A percentile compares a stretch with the other conserved stretches of the same genome.
Conservation (phyloP, 1,140 invertebrate genomes). For the Frieseomelitta varia region DNA sequence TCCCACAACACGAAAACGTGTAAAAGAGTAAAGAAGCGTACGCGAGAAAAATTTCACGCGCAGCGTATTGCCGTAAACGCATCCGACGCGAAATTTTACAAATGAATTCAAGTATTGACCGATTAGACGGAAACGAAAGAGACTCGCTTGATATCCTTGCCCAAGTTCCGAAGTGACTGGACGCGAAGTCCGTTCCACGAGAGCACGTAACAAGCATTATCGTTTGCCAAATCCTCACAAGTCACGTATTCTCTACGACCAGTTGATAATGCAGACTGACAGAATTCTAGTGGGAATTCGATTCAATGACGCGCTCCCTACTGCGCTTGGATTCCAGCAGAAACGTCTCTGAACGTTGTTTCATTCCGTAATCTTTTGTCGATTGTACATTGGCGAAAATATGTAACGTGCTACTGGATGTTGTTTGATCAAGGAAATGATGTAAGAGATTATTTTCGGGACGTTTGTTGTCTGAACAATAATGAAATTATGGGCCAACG, state of each 20-base stretch:
- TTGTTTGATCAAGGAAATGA: background rate
- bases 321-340: background rate
- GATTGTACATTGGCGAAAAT: background rate
- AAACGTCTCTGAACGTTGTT: background rate
- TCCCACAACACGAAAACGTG: background rate
- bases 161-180: background rate
- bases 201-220: constrained; percentile 36
- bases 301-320: constrained; percentile 7
- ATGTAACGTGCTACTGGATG: background rate
- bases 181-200: background rate
- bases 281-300: constrained; percentile 9
- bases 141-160: background rate
- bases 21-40: background rate
- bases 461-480: background rate
- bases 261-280: constrained; percentile 16
- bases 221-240: constrained; percentile 29
- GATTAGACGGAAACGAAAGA: background rate
- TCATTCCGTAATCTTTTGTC: background rate
- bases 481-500: background rate
- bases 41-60: background rate
- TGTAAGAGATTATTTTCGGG: background rate
- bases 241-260: constrained; percentile 37
- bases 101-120: too few relatives aligned
- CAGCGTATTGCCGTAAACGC: background rate
- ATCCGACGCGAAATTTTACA: background rate